phyloP scores from a whole-genome alignment of 1,140 invertebrate genomes.

The Drosophila guanche region DNA sequence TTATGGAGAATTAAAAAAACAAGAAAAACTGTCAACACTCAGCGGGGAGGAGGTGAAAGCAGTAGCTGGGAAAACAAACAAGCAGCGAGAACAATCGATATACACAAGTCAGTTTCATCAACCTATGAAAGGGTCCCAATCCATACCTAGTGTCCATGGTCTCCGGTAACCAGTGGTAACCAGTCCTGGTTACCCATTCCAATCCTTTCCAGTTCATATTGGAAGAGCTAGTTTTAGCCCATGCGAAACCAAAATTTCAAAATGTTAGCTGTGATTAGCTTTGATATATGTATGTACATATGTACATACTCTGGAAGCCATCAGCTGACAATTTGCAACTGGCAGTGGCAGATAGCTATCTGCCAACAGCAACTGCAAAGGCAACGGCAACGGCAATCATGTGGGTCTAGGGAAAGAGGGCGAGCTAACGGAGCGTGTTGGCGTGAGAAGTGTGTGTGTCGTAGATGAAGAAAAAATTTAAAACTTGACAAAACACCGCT shows the following conservation, averaged over 20 bases:
- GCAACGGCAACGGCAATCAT: background rate
- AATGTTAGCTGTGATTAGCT: constrained; percentile 63
- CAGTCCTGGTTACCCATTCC: constrained; percentile 20
- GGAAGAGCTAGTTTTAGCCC: no score
- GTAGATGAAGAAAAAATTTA: no score
- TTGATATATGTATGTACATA: no score
- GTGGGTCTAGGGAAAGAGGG: no score
- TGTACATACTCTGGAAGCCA: constrained; percentile 1
- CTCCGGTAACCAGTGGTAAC: no score
- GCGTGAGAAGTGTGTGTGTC: no score
- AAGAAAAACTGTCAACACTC: constrained; percentile 47
- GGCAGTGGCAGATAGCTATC: constrained; percentile 34
- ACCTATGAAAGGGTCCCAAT: constrained; percentile 31
- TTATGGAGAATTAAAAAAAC: constrained; percentile 46
- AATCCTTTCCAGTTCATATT: no score
- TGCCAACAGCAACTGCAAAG: background rate
- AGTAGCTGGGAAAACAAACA: constrained; percentile 45
- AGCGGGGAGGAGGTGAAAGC: constrained; percentile 5
- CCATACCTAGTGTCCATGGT: constrained; percentile 22
- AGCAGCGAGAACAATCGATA: constrained; percentile 3
- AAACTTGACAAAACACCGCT: no score
- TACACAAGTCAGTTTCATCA: constrained; percentile 15
- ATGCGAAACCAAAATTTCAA: constrained; percentile 51
- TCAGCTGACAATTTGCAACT: constrained; percentile 62
- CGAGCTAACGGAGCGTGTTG: no score